A percentile compares a stretch with the other conserved stretches of the same genome.
These are phyloP conservation scores for Mormyrus proboscirostris DNA, from an alignment of 2,797 vertebrate species.

Conservation along the genomic window DNA sequence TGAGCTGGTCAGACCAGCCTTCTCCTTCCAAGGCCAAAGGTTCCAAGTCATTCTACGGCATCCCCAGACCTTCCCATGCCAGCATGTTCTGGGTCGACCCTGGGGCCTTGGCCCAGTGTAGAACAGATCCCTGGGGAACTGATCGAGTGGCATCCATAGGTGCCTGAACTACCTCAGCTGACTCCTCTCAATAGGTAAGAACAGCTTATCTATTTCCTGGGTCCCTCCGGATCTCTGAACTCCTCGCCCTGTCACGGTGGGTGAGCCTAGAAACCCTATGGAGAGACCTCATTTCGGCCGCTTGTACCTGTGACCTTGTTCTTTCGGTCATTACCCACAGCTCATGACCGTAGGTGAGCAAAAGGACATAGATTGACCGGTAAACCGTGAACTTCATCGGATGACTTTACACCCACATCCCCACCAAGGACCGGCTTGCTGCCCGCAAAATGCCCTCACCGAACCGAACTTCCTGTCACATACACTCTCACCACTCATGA, in stretches of 20 bases:
- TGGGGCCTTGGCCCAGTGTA: background rate
- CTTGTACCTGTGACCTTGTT: background rate
- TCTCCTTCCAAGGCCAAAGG: background rate
- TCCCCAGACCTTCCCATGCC: background rate
- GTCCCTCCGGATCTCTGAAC: background rate
- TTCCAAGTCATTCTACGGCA: background rate
- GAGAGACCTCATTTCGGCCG: background rate
- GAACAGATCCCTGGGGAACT: background rate
- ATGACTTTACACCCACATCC: constrained; percentile 1
- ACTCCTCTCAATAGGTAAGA: background rate
- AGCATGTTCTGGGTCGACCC: background rate
- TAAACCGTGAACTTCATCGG: background rate
- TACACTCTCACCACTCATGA: background rate
- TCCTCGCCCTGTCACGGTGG: background rate
- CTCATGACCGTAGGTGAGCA: background rate
- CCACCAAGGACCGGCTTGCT: background rate
- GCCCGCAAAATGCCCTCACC: background rate
- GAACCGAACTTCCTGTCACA: background rate
- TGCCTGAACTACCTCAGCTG: background rate
- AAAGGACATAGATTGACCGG: background rate
- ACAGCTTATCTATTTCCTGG: background rate
- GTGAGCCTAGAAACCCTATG: background rate
- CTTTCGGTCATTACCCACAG: constrained; percentile 2
- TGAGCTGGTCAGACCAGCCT: background rate
- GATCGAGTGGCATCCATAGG: background rate